Evolutionary conservation across 2,113 vertebrate species (phyloP), one percentile per base, ranked within the genome.

Genomic region (Rostratula benghalensis): DNA sequence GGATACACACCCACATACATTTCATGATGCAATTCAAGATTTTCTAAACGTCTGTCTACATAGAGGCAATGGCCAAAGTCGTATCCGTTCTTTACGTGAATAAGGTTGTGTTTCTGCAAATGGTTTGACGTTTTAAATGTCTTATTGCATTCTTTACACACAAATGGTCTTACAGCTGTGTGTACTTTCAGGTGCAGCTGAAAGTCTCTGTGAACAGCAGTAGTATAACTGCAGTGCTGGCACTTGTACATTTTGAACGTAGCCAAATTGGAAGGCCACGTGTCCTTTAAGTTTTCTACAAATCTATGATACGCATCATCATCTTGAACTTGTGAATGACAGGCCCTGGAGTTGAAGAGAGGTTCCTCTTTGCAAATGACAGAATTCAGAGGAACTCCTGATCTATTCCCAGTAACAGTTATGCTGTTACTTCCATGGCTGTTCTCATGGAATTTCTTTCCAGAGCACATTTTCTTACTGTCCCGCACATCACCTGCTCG

Each of bases 151-250:
- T 96, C 89, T 11, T 91, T 13, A 83, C 96, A 97, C 11, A n/a
- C 48, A 14, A 88, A 97, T 1, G 35, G 71, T 56, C 21, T 91
- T 78, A 86, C 64, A 22, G 56, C 65, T 0, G 45, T 59, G 8
- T 97, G 97, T 33, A 83, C n/a, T 79, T 96, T 93, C 3, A 77
- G 51, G 57, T 97, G 97, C 41, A 93, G 16, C 75, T 88, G 94
- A 5, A 96, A 91, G 81, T 94, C 53, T 3, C 84, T 78, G 11
- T 60, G 77, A 83, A 90, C 20, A 70, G 37, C 13, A 3, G 96
- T 96, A 39, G 41, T 13, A 0, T 97, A 97, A 82, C 4, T 85
- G 71, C 97, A 97, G 18, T 60, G 54, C 7, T 84, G 80, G 60
- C 97, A 97, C 6, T 37, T 74, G 79, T 95, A 95, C 0, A 3